Conservation (phyloP, 2,113 vertebrate species). For the Microcebus lehilahytsara region DNA sequence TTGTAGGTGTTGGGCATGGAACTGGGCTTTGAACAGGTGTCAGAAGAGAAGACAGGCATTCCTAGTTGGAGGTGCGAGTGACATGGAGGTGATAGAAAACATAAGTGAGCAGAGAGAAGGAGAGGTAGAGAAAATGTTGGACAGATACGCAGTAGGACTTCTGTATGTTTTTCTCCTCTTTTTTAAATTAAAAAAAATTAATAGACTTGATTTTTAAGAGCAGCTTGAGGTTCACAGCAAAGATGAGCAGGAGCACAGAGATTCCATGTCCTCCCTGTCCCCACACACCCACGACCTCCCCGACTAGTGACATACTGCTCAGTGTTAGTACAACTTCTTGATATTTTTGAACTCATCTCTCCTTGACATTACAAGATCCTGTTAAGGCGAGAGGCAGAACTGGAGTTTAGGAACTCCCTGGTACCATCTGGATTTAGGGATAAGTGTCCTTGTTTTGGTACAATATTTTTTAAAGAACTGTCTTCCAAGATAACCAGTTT, state of each 20-base stretch:
- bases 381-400: not conserved
- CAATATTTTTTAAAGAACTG: not conserved
- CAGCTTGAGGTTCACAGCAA: not conserved
- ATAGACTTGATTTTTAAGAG: not conserved
- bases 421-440: not conserved
- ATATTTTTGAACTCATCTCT: not conserved
- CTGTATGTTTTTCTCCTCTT: not conserved
- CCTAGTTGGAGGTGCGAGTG: no score
- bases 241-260: not conserved
- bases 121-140: not conserved
- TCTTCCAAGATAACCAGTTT: not conserved
- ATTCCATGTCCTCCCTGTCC: accelerated
- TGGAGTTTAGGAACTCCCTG: not conserved
- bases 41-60: not conserved
- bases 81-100: not conserved
- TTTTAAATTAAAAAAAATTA: not conserved
- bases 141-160: not conserved
- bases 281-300: no score
- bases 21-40: not conserved
- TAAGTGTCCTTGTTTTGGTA: not conserved
- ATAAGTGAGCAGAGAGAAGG: no score
- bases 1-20: not conserved
- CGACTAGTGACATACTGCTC: accelerated
- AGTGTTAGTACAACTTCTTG: not conserved
- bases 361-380: not conserved